Evolutionary conservation across 2,797 vertebrate genomes (phyloP).

Genomic region (Rhinoraja longicauda): DNA sequence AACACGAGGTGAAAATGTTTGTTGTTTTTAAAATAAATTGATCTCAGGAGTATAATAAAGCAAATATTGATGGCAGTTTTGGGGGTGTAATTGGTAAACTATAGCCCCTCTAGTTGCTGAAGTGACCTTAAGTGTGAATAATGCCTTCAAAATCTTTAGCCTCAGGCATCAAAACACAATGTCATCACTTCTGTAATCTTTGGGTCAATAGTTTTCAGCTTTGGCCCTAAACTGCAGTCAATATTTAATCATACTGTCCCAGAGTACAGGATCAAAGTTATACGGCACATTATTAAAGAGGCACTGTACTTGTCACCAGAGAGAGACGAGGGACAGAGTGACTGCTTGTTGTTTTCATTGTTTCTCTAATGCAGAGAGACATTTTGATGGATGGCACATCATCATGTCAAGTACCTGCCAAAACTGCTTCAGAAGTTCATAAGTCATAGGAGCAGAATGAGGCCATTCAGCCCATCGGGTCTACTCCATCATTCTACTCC

Average conservation of each 20-base stretch:
- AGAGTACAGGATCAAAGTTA: slow-evolving; percentile 38
- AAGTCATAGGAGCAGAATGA: too few relatives aligned
- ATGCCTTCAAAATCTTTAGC: slow-evolving; percentile 34
- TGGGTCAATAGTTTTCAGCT: slow-evolving; percentile 39
- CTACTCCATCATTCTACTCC: too few relatives aligned
- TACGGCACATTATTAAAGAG: slow-evolving; percentile 38
- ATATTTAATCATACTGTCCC: slow-evolving; percentile 39
- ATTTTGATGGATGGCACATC: slow-evolving; percentile 21
- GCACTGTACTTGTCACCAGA: slow-evolving; percentile 29
- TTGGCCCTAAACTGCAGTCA: slow-evolving; percentile 37
- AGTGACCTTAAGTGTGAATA: slow-evolving; percentile 38
- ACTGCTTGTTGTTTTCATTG: slow-evolving; percentile 19
- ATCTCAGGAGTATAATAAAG: slow-evolving; percentile 36
- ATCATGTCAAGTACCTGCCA: neutral
- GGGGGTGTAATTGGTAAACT: slow-evolving; percentile 36
- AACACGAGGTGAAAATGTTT: slow-evolving; percentile 22
- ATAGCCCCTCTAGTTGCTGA: slow-evolving; percentile 33
- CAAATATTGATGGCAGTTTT: slow-evolving; percentile 38
- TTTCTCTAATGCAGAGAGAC: slow-evolving; percentile 9
- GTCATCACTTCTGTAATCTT: slow-evolving; percentile 39
- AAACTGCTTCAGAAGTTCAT: neutral
- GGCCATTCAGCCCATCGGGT: too few relatives aligned
- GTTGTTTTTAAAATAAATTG: slow-evolving; percentile 36
- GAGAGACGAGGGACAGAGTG: neutral
- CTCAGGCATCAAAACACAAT: slow-evolving; percentile 38